Base-by-base conservation (phyloP, 2,113 vertebrate genomes). In the Numenius arquata region DNA sequence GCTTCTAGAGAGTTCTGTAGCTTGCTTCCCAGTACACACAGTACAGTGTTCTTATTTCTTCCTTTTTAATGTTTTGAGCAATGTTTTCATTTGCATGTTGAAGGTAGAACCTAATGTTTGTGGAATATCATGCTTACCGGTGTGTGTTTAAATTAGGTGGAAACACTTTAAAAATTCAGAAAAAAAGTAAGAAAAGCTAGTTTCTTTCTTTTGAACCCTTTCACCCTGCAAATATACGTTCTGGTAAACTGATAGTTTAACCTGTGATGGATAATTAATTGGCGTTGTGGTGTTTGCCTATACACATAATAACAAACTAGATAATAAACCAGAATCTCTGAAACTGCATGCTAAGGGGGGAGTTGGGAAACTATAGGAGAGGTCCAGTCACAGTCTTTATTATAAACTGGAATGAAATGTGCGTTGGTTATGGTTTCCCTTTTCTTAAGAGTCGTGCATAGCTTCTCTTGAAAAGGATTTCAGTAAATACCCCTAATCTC, bases 281-380 rank as follows among this genome's bases (percentile, higher is more conserved):
- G 7, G 36, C 22, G 5, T 34, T 16, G 10, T 29, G 38, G 11
- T 59, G 56, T n/a, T 65, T 36, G 9, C 43, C 40, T 61, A 3
- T n/a, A 26, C 8, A 36, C 34, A 11, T 26, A 53, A 18, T 17
- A 16, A 43, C 41, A 40, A 48, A 2, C 23, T 17, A 32, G 36
- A 16, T 3, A 30, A 59, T 15, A 19, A 61, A 65, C 40, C 36
- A 25, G 12, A 25, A 9, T 19, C 43, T 67, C 47, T 59, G 50
- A 22, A 67, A 32, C 38, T n/a, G 20, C 8, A 0, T 11, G 27
- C 0, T 2, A 4, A 45, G 52, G 40, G 14, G 20, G 20, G 41
- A 48, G 14, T 63, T 15, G 8, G 36, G 61, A 6, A 74, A 29
- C 8, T 15, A 10, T 2, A 30, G 56, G 27, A 61, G 50, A 14